Evolutionary conservation across 2,888 invertebrate species (phyloP).

Genomic region (Dryocosmus kuriphilus): DNA sequence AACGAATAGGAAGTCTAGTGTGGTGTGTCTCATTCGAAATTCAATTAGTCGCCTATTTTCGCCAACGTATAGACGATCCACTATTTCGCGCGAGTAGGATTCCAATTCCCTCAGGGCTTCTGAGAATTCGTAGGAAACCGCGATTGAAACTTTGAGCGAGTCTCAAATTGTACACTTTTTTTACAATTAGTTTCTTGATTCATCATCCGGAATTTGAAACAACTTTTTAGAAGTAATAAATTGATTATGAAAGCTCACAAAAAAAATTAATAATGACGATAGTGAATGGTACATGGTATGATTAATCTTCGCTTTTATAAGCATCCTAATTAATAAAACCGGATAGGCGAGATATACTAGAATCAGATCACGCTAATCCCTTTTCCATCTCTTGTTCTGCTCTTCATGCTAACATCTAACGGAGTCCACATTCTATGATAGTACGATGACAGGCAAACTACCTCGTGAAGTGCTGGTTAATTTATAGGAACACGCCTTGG

Average conservation of each 20-base stretch:
- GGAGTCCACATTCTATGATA: constrained; percentile 1
- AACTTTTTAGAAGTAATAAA: too few relatives aligned
- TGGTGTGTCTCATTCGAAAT: constrained; percentile 45
- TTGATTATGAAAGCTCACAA: too few relatives aligned
- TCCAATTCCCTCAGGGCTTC: not conserved
- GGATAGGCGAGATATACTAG: not conserved
- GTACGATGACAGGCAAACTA: constrained; percentile 37
- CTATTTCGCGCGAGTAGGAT: not conserved
- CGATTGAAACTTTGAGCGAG: not conserved
- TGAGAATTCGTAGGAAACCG: not conserved
- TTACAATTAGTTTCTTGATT: not conserved
- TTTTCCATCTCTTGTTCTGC: not conserved
- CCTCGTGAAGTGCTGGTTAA: constrained; percentile 32
- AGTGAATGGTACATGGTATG: not conserved
- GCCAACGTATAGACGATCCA: constrained; percentile 15
- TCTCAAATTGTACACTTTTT: not conserved
- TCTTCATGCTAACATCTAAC: constrained; percentile 17
- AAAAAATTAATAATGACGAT: not conserved
- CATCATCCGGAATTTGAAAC: too few relatives aligned
- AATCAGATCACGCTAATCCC: constrained; percentile 14
- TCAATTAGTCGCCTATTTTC: constrained; percentile 46
- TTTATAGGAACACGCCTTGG: constrained; percentile 38
- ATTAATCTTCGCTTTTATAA: not conserved
- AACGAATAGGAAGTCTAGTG: constrained; percentile 16
- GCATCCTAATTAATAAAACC: not conserved